Evolutionary conservation across 2,113 vertebrate species (phyloP), one percentile per base, ranked within the genome.

Genomic region (Otus sunia): DNA sequence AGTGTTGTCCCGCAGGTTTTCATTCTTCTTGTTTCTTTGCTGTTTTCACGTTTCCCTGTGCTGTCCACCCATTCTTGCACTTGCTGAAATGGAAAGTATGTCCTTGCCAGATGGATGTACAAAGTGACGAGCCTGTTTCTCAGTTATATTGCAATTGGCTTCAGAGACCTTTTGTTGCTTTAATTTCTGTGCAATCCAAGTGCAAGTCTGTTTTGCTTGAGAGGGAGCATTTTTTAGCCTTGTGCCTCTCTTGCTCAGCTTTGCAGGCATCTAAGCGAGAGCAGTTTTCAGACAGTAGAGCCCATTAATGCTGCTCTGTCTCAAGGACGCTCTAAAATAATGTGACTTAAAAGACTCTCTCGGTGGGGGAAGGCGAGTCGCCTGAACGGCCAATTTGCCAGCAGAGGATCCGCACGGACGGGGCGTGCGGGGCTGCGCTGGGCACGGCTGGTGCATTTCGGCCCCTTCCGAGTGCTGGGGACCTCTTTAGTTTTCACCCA

Each of bases 261-360:
- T 95, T 94, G 96, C 25, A 67, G 86, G 95, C 91, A 21, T 97
- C 96, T 85, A 43, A 95, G 92, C 95, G 43, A 84, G 93, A 92
- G 95, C 90, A 47, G 86, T 78, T n/a, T 72, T 18, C 74, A 96
- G 97, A 94, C 94, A 97, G 95, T 55, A 79, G 96, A 96, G 97
- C 91, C 97, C 92, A 96, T 98, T 93, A 97, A 96, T 96, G 96
- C 92, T 87, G 93, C 96, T 96, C 97, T 90, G 55, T 49, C 94
- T 96, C 75, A n/a, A 74, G 64, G 91, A 21, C 30, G 15, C 91
- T 95, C 86, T 52, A 43, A 96, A 97, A 77, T 73, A 66, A 66
- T 3, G 8, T 1, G 50, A 15, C 62, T 50, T 15, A 5, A 45
- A 11, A 34, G 55, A 39, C 52, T 79, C 6, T 15, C 26, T 37